A percentile compares a stretch with the other conserved stretches of the same genome.
Evolutionary conservation across 1,140 invertebrate genomes (phyloP).

Genomic region (Orchestia grillus): DNA sequence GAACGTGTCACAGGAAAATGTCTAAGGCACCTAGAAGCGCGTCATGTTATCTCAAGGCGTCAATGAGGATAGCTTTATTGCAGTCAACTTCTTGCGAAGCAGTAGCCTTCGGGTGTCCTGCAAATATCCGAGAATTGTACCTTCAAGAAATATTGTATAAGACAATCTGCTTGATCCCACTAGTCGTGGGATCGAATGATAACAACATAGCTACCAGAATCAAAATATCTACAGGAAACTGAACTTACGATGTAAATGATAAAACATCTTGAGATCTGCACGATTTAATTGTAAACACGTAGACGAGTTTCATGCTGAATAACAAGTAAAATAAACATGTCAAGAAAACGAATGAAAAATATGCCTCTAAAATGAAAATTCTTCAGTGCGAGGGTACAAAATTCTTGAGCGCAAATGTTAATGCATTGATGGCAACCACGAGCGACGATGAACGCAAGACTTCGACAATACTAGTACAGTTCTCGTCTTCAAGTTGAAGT

Average conservation of each 20-base stretch:
- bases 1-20: no score
- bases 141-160: neutral
- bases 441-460: neutral
- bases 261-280: neutral
- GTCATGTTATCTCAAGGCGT: neutral
- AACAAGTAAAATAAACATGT: neutral
- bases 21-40: neutral
- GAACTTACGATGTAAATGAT: neutral
- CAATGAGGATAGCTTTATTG: neutral
- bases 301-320: no score
- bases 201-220: neutral
- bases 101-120: neutral
- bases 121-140: neutral
- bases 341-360: neutral
- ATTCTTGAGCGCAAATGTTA: neutral
- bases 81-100: neutral
- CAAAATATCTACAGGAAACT: neutral
- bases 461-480: neutral
- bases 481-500: neutral
- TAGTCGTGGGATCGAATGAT: neutral
- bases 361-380: neutral
- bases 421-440: neutral
- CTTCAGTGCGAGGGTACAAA: neutral
- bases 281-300: no score
- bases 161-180: neutral